Evolutionary conservation across 2,797 vertebrate genomes (phyloP).

Genomic region (Coranthus polyacanthus): DNA sequence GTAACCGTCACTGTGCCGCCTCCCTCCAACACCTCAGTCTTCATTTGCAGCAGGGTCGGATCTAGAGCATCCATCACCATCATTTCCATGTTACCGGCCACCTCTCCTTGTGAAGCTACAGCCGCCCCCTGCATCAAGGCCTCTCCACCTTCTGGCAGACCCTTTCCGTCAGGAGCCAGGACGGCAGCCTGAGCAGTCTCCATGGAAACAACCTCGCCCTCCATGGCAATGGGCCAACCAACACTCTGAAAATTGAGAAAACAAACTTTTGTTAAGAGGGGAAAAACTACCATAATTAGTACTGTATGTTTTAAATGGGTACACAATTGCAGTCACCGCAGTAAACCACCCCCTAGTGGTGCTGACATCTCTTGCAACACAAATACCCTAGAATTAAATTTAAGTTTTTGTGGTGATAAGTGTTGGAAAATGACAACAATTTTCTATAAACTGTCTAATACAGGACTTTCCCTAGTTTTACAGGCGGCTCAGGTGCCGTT

Average conservation of each 20-base stretch:
- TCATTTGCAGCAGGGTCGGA: slow-evolving; percentile 96
- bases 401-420: too few species aligned
- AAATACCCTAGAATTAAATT: too few species aligned
- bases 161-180: slow-evolving; percentile 91
- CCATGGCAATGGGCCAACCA: slow-evolving; percentile 68
- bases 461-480: too few species aligned
- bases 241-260: slow-evolving; percentile 22
- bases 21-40: slow-evolving; percentile 96
- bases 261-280: background rate
- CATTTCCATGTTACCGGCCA: slow-evolving; percentile 92
- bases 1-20: slow-evolving; percentile 86
- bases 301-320: too few species aligned
- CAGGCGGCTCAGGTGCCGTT: too few species aligned
- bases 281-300: too few species aligned
- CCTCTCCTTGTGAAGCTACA: slow-evolving; percentile 77
- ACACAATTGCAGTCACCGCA: too few species aligned
- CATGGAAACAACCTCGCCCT: slow-evolving; percentile 79
- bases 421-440: too few species aligned
- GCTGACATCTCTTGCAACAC: too few species aligned
- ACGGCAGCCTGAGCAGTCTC: slow-evolving; percentile 79
- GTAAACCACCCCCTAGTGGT: too few species aligned
- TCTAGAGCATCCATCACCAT: slow-evolving; percentile 98
- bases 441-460: too few species aligned
- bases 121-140: slow-evolving; percentile 81
- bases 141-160: slow-evolving; percentile 89